Evolutionary conservation across 1,140 invertebrate genomes (phyloP), one percentile per base, ranked within the genome.

Genomic region (Augochlora pura): DNA sequence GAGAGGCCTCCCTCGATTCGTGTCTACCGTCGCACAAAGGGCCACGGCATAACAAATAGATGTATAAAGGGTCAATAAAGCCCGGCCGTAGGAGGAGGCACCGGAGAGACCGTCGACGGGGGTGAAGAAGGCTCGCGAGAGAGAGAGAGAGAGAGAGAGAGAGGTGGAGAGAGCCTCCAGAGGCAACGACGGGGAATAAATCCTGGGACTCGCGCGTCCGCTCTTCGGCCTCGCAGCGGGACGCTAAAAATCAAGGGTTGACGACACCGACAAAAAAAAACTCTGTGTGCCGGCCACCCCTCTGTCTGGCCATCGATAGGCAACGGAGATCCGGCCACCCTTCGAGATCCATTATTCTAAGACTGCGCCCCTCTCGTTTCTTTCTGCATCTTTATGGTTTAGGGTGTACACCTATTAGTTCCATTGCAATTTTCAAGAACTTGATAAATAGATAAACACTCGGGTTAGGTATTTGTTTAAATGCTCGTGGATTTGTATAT

Each of bases 51-150:
- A 93, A 93, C 92, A 93, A 92, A 93, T 93, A 92, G 92, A 93
- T 90, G 91, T 91, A 92, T 92, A 93, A 93, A 93, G 92, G 92
- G 92, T 93, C 92, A 93, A 93, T 93, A 93, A 93, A 92, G 90
- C 86, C 87, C 81, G 85, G 68, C 82, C 82, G 90, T 86, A 83
- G 87, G 84, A 89, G 83, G 83, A 89, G 87, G 42, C 77, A 77
- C 69, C 75, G 68, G n/a, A n/a, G n/a, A n/a, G n/a, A 62, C 67
- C 75, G 80, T 39, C 85, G 88, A 85, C 82, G 79, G 84, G 78
- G 75, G 60, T 77, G 67, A 78, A 57, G 74, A 49, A 80, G 78
- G 69, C 62, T 63, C n/a, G n/a, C n/a, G 79, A 59, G n/a, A 69
- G 85, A 83, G 73, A 79, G 77, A 83, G 80, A 88, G n/a, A n/a